Percentiles rank a stretch among this genome's conserved stretches.
Evolutionary conservation across 2,113 vertebrate species (phyloP).

Genomic region (Toxotes chatareus): DNA sequence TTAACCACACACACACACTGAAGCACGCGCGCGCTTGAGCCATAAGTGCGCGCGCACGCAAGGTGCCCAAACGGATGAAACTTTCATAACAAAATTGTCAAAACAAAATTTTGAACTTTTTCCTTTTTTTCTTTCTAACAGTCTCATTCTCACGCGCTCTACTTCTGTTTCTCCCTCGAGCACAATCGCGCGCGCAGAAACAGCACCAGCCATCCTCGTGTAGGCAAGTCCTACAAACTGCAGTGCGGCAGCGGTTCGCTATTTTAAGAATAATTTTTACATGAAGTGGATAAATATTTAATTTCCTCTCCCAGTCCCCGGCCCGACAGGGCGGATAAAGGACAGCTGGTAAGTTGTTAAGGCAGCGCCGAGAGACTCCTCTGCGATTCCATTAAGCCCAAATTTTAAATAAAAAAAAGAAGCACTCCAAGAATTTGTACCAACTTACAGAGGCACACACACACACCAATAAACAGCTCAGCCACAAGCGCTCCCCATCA

Average conservation of each 20-base stretch:
- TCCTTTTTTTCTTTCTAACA: no score
- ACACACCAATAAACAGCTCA: not conserved
- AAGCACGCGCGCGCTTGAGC: not conserved
- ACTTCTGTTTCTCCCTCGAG: not conserved
- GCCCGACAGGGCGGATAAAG: conserved; percentile 9
- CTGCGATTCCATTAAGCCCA: not conserved
- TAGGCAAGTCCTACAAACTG: conserved; percentile 72
- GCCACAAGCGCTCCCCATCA: not conserved
- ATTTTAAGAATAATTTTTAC: conserved; percentile 76
- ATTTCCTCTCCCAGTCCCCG: conserved; percentile 36
- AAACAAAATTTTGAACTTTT: conserved; percentile 33
- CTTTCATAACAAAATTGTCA: conserved; percentile 8
- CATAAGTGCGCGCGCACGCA: not conserved
- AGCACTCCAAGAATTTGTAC: conserved; percentile 3
- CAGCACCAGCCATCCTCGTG: conserved; percentile 45
- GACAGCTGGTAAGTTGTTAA: conserved; percentile 23
- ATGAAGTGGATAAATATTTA: conserved; percentile 79
- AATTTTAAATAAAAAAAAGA: not conserved
- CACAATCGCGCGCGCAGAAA: conserved; percentile 23
- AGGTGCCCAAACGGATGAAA: conserved; percentile 16
- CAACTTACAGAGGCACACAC: conserved; percentile 13
- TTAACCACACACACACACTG: not conserved
- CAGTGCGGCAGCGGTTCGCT: conserved; percentile 81
- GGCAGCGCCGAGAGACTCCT: not conserved
- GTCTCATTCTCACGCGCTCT: not conserved